Base-by-base conservation (phyloP, 2,888 invertebrate species). In the Brachycybe producta region DNA sequence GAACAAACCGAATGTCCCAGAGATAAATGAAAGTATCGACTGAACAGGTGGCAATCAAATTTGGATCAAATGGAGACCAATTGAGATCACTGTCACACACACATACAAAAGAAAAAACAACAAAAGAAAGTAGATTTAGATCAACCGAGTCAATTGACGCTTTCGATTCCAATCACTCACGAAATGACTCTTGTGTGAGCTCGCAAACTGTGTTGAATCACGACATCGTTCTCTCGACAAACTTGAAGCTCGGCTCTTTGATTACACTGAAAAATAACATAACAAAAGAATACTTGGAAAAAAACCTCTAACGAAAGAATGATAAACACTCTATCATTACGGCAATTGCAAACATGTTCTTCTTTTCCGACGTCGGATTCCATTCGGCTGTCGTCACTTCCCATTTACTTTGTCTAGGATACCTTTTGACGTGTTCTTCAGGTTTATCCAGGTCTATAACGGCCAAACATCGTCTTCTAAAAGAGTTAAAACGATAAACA, bases 331-430 rank as follows among this genome's bases (percentile, higher is more conserved):
- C 3, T 24, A 11, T 27, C 19, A 5, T 74, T 70, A 90, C 90
- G 54, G 91, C 86, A 60, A 91, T 82, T 40, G 88, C 88, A 68
- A 88, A 88, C 27, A 84, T 72, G 46, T 60, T 55, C 61, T 84
- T 82, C 63, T 84, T 79, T 46, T 78, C 75, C 48, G 77, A 72
- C 35, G 81, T 83, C 45, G 85, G 87, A 64, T 87, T 90, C 84
- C 90, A 92, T 70, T 91, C 90, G 0, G 90, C 87, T 13, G 85
- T 83, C 3, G 84, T 84, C 1, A 91, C 86, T 65, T 92, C 91
- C 68, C 90, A 91, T 71, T 92, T 90, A 63, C 88, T 90, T 62
- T 88, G 84, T 19, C 88, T 74, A 26, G 82, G 80, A 62, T 85
- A 83, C 61, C 85, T 85, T 57, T 79, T 78, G 8, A 86, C 71